Base-by-base conservation (phyloP, 2,113 vertebrate species). In the Lamprotornis superbus region DNA sequence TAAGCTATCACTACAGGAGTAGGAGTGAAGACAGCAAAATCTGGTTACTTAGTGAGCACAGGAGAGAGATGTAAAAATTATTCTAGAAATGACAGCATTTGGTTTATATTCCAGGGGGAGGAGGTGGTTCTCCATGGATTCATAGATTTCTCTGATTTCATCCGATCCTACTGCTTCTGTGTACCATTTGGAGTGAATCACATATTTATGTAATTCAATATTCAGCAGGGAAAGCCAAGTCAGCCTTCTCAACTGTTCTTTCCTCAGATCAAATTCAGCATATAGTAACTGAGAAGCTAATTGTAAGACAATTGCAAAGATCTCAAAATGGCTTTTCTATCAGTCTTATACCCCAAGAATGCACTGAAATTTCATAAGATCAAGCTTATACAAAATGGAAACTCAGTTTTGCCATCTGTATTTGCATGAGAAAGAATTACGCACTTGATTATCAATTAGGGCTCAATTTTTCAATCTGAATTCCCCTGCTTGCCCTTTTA, bases 121-220 rank as follows among this genome's bases (percentile, higher is more conserved):
- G 89, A 67, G 86, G 86, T 87, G 93, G 88, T 81, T 96, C 94
- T 95, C 74, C 75, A 67, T 14, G 74, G 89, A 90, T 95, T 95
- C 87, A 94, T 67, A 74, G 89, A 90, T 92, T 93, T 87, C 91
- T 94, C 68, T 90, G 82, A 81, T 94, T 95, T 89, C 87, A 76
- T 79, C 69, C 0, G 30, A 95, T 94, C 80, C 89, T 77, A 73
- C 63, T 11, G 28, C 85, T 93, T 91, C 81, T 81, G 91, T 88
- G 93, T 91, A 86, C 94, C 84, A 53, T 93, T 97, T 89, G 94
- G 83, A 94, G 47, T 97, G 96, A 96, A 96, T 97, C 94, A 95
- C 49, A 12, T 94, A 85, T 94, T 96, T 97, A 95, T 83, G 87
- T 96, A 95, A 97, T 83, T 52, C 92, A 90, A 81, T 93, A 80